These are phyloP conservation scores for Sciurus carolinensis DNA, from an alignment of 2,797 vertebrate species.

Conservation along the genomic window DNA sequence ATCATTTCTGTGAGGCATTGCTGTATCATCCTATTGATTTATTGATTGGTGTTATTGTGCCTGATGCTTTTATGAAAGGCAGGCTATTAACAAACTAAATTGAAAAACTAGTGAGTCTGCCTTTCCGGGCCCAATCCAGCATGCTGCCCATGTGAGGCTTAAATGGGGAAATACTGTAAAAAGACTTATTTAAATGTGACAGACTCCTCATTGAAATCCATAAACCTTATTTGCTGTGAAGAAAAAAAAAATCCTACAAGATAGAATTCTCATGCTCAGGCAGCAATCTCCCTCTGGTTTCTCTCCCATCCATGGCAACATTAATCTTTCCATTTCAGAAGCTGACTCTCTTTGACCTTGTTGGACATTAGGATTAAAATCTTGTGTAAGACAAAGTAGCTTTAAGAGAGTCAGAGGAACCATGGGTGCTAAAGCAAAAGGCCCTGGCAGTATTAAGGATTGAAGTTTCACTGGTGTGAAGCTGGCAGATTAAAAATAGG, in stretches of 20 bases:
- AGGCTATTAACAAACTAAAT: conserved; percentile 92
- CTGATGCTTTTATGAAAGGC: conserved; percentile 91
- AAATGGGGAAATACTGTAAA: conserved; percentile 89
- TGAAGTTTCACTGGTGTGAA: not conserved
- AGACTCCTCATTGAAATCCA: conserved; percentile 86
- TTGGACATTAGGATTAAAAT: conserved; percentile 85
- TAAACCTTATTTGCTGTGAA: conserved; percentile 87
- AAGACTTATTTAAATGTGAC: conserved; percentile 86
- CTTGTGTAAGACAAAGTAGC: conserved; percentile 82
- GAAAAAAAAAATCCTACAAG: conserved; percentile 71
- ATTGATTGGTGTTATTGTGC: conserved; percentile 90
- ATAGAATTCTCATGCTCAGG: conserved; percentile 87
- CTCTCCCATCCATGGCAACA: conserved; percentile 83
- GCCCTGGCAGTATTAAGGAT: not conserved
- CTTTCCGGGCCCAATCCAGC: conserved; percentile 86
- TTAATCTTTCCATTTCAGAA: conserved; percentile 89
- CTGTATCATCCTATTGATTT: conserved; percentile 91
- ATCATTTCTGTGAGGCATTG: conserved; percentile 89
- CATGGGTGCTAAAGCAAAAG: conserved; percentile 70
- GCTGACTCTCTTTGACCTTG: conserved; percentile 86
- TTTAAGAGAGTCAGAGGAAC: conserved; percentile 76
- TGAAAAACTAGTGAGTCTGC: conserved; percentile 91
- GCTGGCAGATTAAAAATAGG: conserved; percentile 3
- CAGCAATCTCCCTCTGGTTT: conserved; percentile 83
- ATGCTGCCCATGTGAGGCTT: conserved; percentile 81